These are phyloP conservation scores for Caenorhabditis briggsae DNA, from an alignment of 1,140 invertebrate genomes.

Conservation along the genomic window DNA sequence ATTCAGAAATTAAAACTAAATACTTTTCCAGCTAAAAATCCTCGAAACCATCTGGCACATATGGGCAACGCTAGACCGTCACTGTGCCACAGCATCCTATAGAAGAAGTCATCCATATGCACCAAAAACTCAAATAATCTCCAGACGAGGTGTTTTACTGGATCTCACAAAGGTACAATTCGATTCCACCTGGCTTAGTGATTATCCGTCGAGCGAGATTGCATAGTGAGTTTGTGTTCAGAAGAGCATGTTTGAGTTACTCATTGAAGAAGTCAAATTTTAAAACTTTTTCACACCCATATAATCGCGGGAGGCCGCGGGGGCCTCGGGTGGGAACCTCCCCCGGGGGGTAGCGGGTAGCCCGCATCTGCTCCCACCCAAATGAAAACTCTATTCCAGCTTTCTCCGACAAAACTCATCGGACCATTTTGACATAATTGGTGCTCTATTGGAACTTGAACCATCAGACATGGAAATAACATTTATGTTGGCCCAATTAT, in stretches of 20 bases:
- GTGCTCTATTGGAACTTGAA: background rate
- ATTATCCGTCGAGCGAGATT: background rate
- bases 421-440: constrained; percentile 10
- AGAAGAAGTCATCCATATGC: background rate
- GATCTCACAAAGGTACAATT: background rate
- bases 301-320: too few relatives aligned
- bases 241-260: too few relatives aligned
- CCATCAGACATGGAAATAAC: constrained; percentile 37
- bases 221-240: background rate
- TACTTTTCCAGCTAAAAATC: constrained; percentile 2
- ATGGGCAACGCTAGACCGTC: background rate
- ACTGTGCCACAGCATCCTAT: constrained; percentile 1
- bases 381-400: too few relatives aligned
- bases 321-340: too few relatives aligned
- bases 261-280: too few relatives aligned
- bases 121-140: background rate
- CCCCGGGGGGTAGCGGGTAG: too few relatives aligned
- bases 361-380: too few relatives aligned
- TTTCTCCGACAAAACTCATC: constrained; percentile 21
- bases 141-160: background rate
- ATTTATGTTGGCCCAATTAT: constrained; percentile 25
- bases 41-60: constrained; percentile 2
- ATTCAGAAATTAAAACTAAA: too few relatives aligned
- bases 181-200: constrained; percentile 26
- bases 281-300: background rate